phyloP scores from a whole-genome alignment of 2,888 invertebrate species.

The Heliconius aoede region DNA sequence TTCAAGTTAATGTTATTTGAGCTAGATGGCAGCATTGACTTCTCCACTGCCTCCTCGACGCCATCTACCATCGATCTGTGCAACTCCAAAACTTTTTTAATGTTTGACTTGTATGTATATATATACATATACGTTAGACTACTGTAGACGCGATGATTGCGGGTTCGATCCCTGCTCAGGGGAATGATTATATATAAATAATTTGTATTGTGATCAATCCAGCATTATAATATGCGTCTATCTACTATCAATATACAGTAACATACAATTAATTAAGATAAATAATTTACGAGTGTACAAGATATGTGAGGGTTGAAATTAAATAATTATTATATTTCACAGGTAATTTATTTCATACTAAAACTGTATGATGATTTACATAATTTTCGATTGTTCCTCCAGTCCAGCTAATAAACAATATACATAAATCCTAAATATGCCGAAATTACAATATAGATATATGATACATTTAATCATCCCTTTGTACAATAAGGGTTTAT shows the following conservation, averaged over 20 bases:
- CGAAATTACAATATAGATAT: conserved; percentile 52
- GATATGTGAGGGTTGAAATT: conserved; percentile 3
- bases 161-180: no score
- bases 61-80: no score
- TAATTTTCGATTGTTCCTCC: conserved; percentile 64
- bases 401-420: conserved; percentile 40
- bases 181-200: no score
- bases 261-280: background rate
- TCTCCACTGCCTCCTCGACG: no score
- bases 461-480: conserved; percentile 46
- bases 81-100: no score
- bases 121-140: no score
- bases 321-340: conserved; percentile 60
- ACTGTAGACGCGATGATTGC: no score
- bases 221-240: no score
- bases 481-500: conserved; percentile 45
- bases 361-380: conserved; percentile 68
- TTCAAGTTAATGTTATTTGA: no score
- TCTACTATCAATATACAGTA: background rate
- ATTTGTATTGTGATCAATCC: no score
- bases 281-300: background rate
- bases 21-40: no score
- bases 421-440: conserved; percentile 28
- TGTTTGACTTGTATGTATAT: no score
- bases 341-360: conserved; percentile 77